These are phyloP conservation scores for Eudemis profundana DNA, from an alignment of 2,888 invertebrate species.

Conservation along the genomic window DNA sequence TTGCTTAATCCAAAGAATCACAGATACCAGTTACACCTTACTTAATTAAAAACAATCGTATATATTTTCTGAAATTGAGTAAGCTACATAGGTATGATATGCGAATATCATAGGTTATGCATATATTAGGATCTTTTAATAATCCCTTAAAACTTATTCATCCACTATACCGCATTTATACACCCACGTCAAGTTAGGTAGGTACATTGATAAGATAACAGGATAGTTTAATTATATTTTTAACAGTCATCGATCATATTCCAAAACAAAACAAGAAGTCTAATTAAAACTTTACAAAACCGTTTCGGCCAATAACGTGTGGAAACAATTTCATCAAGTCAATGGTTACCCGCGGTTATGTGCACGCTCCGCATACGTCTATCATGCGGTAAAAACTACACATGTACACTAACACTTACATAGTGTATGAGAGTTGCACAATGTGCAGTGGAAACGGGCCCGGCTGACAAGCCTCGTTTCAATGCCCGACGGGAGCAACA, in stretches of 20 bases:
- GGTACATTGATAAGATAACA: not conserved
- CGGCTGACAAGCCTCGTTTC: slow-evolving; percentile 9
- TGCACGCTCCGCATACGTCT: slow-evolving; percentile 39
- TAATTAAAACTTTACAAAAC: slow-evolving; percentile 25
- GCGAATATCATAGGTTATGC: slow-evolving; percentile 5
- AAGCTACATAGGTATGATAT: slow-evolving; percentile 1
- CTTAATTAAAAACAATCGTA: slow-evolving; percentile 17
- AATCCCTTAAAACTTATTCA: slow-evolving; percentile 4
- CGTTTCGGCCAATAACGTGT: slow-evolving; percentile 23
- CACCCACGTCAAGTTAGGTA: not conserved
- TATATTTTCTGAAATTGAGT: not conserved
- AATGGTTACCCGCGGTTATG: slow-evolving; percentile 28
- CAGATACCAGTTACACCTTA: slow-evolving; percentile 7
- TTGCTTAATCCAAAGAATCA: slow-evolving; percentile 7
- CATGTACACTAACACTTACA: not conserved
- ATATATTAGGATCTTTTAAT: not conserved
- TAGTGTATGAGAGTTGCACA: slow-evolving; percentile 11
- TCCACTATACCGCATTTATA: not conserved
- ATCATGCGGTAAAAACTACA: slow-evolving; percentile 28
- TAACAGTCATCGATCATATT: slow-evolving; percentile 2
- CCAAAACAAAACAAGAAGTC: not conserved
- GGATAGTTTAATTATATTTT: not conserved
- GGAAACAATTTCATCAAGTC: slow-evolving; percentile 20
- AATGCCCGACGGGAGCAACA: slow-evolving; percentile 21
- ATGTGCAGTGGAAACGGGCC: slow-evolving; percentile 53